A percentile compares a stretch with the other conserved stretches of the same genome.
phyloP scores from a whole-genome alignment of 2,797 vertebrate genomes.

The Oreochromis mossambicus region DNA sequence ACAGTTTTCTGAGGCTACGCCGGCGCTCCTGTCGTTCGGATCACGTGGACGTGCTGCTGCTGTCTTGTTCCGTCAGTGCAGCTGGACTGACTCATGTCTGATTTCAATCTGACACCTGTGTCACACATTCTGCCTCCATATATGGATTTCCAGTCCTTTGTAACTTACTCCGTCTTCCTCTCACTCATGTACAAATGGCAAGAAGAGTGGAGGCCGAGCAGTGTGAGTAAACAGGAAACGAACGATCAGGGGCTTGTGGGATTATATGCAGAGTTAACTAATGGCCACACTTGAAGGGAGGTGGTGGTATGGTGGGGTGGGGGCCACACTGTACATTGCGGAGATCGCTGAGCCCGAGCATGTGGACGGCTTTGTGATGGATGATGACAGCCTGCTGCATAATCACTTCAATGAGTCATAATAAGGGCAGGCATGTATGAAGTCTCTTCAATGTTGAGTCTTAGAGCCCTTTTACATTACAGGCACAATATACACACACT shows the following conservation, averaged over 20 bases:
- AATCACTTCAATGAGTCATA: neutral
- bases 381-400: slow-evolving; percentile 14
- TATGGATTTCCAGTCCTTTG: slow-evolving; percentile 24
- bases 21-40: neutral
- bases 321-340: neutral
- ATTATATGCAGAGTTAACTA: neutral
- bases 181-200: slow-evolving; percentile 1
- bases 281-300: neutral
- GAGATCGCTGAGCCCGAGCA: neutral
- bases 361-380: slow-evolving; percentile 10
- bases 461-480: neutral
- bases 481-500: neutral
- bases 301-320: neutral
- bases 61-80: neutral
- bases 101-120: slow-evolving; percentile 4
- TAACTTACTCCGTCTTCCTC: neutral
- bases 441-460: neutral
- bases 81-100: neutral
- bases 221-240: slow-evolving; percentile 12
- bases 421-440: neutral
- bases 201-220: neutral
- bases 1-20: neutral
- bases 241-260: slow-evolving; percentile 16
- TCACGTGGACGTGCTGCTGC: neutral
- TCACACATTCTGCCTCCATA: neutral